Evolutionary conservation across 2,888 invertebrate genomes (phyloP).

Genomic region (Pseudolycoriella hygida): DNA sequence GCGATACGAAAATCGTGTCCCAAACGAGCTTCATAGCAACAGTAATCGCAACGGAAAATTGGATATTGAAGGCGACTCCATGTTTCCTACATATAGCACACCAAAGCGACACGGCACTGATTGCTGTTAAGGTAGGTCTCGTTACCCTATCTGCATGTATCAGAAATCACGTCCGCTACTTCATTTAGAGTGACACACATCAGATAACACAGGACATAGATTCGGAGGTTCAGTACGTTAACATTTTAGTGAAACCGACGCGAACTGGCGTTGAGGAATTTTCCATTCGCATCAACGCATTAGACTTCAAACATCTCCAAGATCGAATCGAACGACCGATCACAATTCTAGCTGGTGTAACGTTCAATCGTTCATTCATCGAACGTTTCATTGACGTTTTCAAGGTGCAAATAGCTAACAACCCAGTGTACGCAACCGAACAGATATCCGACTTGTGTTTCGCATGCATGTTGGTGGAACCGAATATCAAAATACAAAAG

Average conservation of each 20-base stretch:
- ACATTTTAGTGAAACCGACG: slow-evolving; percentile 54
- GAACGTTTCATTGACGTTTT: slow-evolving; percentile 77
- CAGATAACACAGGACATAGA: slow-evolving; percentile 47
- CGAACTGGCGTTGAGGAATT: slow-evolving; percentile 41
- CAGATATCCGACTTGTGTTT: slow-evolving; percentile 67
- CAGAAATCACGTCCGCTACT: not conserved
- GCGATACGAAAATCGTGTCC: slow-evolving; percentile 54
- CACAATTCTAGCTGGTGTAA: slow-evolving; percentile 45
- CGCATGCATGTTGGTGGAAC: slow-evolving; percentile 66
- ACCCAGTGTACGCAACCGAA: slow-evolving; percentile 40
- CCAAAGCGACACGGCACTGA: slow-evolving; percentile 60
- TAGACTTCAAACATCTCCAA: slow-evolving; percentile 60
- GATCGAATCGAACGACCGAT: slow-evolving; percentile 51
- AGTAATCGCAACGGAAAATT: slow-evolving; percentile 64
- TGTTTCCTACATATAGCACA: slow-evolving; percentile 57
- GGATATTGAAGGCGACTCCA: slow-evolving; percentile 69
- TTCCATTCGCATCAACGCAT: slow-evolving; percentile 55
- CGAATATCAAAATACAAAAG: slow-evolving; percentile 64
- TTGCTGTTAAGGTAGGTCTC: slow-evolving; percentile 40
- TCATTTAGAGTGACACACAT: slow-evolving; percentile 45
- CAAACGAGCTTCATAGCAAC: slow-evolving; percentile 48
- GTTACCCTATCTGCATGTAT: not conserved
- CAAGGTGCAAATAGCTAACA: slow-evolving; percentile 50
- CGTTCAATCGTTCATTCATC: slow-evolving; percentile 56
- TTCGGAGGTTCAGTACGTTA: slow-evolving; percentile 65